Conservation (phyloP, 2,888 invertebrate genomes). For the Unio pictorum region DNA sequence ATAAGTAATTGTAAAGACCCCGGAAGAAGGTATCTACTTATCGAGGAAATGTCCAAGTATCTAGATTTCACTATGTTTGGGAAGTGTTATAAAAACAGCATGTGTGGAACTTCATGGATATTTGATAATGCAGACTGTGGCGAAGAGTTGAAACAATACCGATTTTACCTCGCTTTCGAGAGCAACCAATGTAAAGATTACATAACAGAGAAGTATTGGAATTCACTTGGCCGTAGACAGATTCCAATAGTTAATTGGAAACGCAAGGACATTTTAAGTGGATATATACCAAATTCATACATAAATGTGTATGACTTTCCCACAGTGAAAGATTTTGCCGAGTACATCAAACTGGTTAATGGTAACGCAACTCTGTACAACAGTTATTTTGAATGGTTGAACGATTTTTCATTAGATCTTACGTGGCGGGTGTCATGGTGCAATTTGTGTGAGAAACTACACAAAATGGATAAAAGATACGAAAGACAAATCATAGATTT, state of each 20-base stretch:
- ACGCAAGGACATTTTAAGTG: constrained; percentile 13
- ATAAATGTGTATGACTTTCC: too few relatives aligned
- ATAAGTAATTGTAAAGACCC: constrained; percentile 37
- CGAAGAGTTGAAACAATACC: constrained; percentile 12
- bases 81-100: constrained; percentile 5
- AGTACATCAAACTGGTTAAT: constrained; percentile 3
- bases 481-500: too few relatives aligned
- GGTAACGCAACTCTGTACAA: constrained; percentile 13
- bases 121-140: constrained; percentile 4
- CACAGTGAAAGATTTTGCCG: constrained; percentile 3
- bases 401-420: neutral
- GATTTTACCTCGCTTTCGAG: constrained; percentile 35
- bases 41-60: constrained; percentile 25
- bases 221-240: constrained; percentile 10
- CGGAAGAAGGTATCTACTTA: constrained; percentile 23
- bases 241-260: constrained; percentile 35
- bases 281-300: too few relatives aligned
- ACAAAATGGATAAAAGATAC: constrained; percentile 1
- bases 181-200: constrained; percentile 34
- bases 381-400: constrained; percentile 12
- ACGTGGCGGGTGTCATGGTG: constrained; percentile 14
- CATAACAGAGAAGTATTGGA: constrained; percentile 32
- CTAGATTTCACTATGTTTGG: constrained; percentile 21
- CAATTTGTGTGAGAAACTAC: constrained; percentile 10
- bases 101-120: constrained; percentile 3